phyloP scores from a whole-genome alignment of 2,888 invertebrate species.

The Lasioglossum oenotherae region DNA sequence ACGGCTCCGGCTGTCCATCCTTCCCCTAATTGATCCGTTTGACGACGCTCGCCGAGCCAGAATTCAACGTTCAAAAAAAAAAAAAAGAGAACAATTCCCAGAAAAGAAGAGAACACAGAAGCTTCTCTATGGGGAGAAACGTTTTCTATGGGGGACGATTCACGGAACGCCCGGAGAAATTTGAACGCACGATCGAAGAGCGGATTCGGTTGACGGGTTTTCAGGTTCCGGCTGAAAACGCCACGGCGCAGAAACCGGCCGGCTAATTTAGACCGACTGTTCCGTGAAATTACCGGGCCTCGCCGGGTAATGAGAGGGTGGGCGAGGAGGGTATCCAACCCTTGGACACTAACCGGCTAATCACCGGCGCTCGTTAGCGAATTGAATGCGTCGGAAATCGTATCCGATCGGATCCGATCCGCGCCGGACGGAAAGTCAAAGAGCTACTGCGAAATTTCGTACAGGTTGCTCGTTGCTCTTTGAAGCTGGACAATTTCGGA shows the following conservation, averaged over 20 bases:
- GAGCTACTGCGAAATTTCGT: conserved; percentile 55
- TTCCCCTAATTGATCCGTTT: conserved; percentile 11
- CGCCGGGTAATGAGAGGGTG: conserved; percentile 79
- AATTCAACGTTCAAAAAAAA: neutral
- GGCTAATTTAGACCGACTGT: conserved; percentile 80
- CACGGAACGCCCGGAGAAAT: conserved; percentile 49
- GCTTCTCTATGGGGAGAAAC: conserved; percentile 6
- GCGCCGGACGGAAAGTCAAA: conserved; percentile 67
- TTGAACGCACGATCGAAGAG: conserved; percentile 45
- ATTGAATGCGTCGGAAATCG: conserved; percentile 76
- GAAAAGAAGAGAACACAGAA: neutral
- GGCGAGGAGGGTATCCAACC: conserved; percentile 77
- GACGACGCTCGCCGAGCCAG: conserved; percentile 9
- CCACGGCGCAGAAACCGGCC: conserved; percentile 68
- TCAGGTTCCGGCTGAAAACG: conserved; percentile 65
- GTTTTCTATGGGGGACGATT: conserved; percentile 45
- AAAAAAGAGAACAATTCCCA: neutral
- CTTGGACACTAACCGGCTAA: conserved; percentile 77
- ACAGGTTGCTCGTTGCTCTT: conserved; percentile 31
- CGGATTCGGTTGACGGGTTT: conserved; percentile 65
- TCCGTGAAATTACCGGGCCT: conserved; percentile 80
- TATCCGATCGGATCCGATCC: conserved; percentile 63
- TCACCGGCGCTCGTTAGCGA: conserved; percentile 81
- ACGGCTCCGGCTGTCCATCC: neutral
- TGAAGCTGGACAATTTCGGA: neutral